phyloP scores from a whole-genome alignment of 1,140 invertebrate species.

The Eubasilissa regina region DNA sequence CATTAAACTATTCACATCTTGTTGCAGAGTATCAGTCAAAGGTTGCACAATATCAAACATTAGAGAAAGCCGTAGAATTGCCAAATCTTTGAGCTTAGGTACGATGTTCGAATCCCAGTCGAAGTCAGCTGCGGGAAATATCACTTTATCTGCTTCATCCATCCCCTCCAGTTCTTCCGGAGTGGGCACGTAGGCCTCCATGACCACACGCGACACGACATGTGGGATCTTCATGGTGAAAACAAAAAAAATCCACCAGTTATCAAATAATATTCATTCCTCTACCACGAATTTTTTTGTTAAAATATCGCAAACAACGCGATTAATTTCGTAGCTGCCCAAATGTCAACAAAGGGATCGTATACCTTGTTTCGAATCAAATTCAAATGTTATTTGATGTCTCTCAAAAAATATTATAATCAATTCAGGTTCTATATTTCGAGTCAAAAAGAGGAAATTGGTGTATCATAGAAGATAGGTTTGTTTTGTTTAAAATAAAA shows the following conservation, averaged over 20 bases:
- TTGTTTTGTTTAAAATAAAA: too few species aligned
- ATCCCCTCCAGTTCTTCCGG: conserved; percentile 62
- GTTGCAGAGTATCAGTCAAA: conserved; percentile 64
- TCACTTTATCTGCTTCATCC: conserved; percentile 62
- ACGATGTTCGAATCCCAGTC: conserved; percentile 67
- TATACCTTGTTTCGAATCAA: conserved; percentile 5
- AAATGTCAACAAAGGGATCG: not conserved
- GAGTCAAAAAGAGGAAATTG: not conserved
- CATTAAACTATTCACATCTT: conserved; percentile 68
- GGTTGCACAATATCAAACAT: conserved; percentile 67
- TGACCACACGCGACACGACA: conserved; percentile 45
- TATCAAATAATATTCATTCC: not conserved
- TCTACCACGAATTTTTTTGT: not conserved
- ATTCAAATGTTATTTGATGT: conserved; percentile 14
- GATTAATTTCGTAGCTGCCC: not conserved
- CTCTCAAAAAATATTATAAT: not conserved
- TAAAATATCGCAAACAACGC: not conserved
- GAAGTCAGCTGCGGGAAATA: conserved; percentile 66
- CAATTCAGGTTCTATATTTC: not conserved
- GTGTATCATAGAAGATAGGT: too few species aligned
- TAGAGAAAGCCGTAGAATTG: conserved; percentile 63
- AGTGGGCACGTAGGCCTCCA: conserved; percentile 63
- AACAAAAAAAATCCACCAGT: not conserved
- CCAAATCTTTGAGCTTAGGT: conserved; percentile 65
- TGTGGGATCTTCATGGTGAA: conserved; percentile 26